Conservation (phyloP, 1,140 invertebrate species). For the Drosophila ercepeae region DNA sequence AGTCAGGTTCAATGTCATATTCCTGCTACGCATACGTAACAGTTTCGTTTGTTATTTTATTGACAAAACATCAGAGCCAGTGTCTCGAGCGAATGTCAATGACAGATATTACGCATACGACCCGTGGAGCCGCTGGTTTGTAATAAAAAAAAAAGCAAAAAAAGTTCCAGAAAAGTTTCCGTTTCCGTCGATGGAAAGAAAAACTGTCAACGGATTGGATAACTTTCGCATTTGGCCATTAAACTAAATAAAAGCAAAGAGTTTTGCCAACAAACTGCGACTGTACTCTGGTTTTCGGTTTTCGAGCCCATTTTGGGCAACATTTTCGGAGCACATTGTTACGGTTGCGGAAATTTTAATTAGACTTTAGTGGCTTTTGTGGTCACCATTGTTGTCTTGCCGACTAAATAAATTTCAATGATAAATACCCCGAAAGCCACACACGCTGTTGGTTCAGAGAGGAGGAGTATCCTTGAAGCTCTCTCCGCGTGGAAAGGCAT, state of each 20-base stretch:
- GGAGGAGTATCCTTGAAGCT: too few relatives aligned
- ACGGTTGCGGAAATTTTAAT: conserved; percentile 56
- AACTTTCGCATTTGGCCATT: conserved; percentile 20
- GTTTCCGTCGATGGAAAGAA: not conserved
- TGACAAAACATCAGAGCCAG: conserved; percentile 47
- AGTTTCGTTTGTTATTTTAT: conserved; percentile 44
- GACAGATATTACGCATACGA: conserved; percentile 39
- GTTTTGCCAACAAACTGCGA: conserved; percentile 1
- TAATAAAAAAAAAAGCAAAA: not conserved
- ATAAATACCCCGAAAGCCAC: conserved; percentile 37
- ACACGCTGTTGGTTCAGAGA: not conserved
- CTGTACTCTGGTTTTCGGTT: too few relatives aligned
- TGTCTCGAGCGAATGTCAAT: conserved; percentile 7
- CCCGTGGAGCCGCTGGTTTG: not conserved
- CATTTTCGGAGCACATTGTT: conserved; percentile 48
- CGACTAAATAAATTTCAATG: conserved; percentile 59
- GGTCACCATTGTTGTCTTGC: conserved; percentile 49
- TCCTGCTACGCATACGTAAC: conserved; percentile 24
- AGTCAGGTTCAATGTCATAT: not conserved
- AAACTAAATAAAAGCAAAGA: not conserved
- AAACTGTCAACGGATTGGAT: conserved; percentile 34
- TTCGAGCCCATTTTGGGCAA: too few relatives aligned
- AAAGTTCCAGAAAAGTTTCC: not conserved
- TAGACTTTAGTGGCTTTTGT: conserved; percentile 61
- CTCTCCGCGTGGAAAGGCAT: too few relatives aligned